phyloP scores from a whole-genome alignment of 1,140 invertebrate genomes.

The Parapsyche elsis region DNA sequence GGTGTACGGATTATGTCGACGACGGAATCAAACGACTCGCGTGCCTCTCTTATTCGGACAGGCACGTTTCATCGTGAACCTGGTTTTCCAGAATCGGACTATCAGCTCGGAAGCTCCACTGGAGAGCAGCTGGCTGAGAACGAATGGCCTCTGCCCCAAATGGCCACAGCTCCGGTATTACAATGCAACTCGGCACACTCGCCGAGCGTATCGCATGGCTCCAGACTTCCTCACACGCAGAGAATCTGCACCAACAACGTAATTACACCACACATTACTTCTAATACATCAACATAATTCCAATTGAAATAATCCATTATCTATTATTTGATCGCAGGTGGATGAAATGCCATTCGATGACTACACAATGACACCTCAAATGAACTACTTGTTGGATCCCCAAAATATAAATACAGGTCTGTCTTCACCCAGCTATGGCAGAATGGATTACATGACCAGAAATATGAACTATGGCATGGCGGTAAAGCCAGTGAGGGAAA shows the following conservation, averaged over 20 bases:
- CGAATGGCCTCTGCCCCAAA: constrained; percentile 48
- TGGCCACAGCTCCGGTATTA: constrained; percentile 25
- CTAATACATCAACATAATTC: neutral
- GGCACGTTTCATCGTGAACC: constrained; percentile 56
- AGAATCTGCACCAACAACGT: constrained; percentile 38
- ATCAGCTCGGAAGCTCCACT: constrained; percentile 42
- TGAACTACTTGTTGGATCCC: constrained; percentile 46
- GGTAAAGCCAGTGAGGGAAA: constrained; percentile 66
- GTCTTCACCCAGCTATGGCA: constrained; percentile 36
- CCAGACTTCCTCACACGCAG: constrained; percentile 26
- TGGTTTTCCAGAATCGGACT: constrained; percentile 55
- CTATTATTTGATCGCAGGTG: constrained; percentile 20
- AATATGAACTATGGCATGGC: constrained; percentile 41
- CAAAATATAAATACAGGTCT: constrained; percentile 38
- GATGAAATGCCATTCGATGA: constrained; percentile 45
- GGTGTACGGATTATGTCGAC: constrained; percentile 26
- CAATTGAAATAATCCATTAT: neutral
- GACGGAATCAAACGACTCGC: constrained; percentile 3
- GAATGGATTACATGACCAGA: constrained; percentile 46
- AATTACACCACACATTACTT: neutral
- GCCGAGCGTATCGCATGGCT: constrained; percentile 17
- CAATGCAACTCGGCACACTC: constrained; percentile 13
- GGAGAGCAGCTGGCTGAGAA: constrained; percentile 36
- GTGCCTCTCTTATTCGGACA: constrained; percentile 30
- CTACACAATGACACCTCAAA: constrained; percentile 36